Base-by-base conservation (phyloP, 2,888 invertebrate species). In the Sisyra nigra region DNA sequence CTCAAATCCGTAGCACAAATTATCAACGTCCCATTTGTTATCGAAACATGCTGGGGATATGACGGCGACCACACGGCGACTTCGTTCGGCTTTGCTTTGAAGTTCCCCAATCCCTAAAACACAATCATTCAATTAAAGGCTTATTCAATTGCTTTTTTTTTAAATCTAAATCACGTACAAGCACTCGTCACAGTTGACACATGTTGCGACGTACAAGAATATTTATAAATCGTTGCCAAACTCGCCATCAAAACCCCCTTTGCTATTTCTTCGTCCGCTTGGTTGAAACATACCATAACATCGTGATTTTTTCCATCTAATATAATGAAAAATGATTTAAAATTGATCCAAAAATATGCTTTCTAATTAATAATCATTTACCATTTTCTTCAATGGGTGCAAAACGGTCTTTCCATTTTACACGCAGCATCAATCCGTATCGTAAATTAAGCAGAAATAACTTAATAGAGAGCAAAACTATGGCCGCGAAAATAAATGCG, bases 211-310 rank as follows among this genome's bases (percentile, higher is more conserved):
- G 64, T 66, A 52, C 76, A 77, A 42, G 73, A 69, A 63, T 80
- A 80, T 51, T 71, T 67, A 64, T 76, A 74, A 54, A 71, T 72
- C 45, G 68, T 66, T 49, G 75, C 67, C 44, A 80, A 62, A 1
- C 72, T 75, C 1, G 77, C 73, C 49, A 76, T 59, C 48, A 80
- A 56, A 39, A 72, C 72, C 38, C 75, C 76, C 41, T 74, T 62
- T 2, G 71, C 74, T 52, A 78, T 57, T 54, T 71, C 73, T 2
- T 69, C 65, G 61, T 80, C 79, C 52, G 74, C 72, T 44, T 66
- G 67, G 47, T 75, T 72, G 62, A 76, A 69, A 62, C 65, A 72
- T 53, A 80, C 72, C 40, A 79, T 56, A 47, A 76, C 75, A 58
- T 80, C 80, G 59, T 71, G 73, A 51, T 70, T 69, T 52, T 67